phyloP scores from a whole-genome alignment of 2,888 invertebrate species.

The Homarus gammarus region DNA sequence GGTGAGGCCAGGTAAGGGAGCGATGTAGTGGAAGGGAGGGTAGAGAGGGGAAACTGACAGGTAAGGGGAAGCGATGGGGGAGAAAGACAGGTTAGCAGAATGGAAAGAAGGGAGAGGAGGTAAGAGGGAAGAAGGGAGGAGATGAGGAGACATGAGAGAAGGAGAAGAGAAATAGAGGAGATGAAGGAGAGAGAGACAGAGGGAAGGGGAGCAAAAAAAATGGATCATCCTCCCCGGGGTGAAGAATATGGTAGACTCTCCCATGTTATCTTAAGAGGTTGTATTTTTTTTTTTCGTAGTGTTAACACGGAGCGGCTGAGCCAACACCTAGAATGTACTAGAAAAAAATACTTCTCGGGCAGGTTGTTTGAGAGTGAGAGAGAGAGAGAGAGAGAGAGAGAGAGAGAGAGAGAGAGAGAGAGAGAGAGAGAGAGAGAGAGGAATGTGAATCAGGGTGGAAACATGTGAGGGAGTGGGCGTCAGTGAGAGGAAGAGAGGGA shows the following conservation, averaged over 20 bases:
- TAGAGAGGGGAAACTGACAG: neutral
- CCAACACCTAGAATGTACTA: too few relatives aligned
- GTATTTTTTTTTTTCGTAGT: too few relatives aligned
- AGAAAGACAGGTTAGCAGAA: neutral
- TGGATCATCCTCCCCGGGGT: too few relatives aligned
- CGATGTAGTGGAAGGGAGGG: neutral
- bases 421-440: constrained; percentile 10
- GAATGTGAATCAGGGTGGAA: too few relatives aligned
- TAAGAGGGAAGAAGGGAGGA: neutral
- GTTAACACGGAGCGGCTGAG: too few relatives aligned
- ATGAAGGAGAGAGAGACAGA: neutral
- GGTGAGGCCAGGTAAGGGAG: neutral
- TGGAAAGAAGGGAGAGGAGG: neutral
- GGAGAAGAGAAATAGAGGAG: constrained; percentile 8
- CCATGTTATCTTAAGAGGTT: too few relatives aligned
- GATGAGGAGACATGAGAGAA: neutral
- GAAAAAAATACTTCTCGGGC: neutral
- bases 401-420: constrained; percentile 36
- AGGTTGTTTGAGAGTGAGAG: constrained; percentile 14
- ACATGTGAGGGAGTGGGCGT: neutral
- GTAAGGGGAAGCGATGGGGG: neutral
- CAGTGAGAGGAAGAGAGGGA: neutral
- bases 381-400: constrained; percentile 37
- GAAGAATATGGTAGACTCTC: too few relatives aligned
- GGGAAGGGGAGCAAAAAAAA: too few relatives aligned